Evolutionary conservation across 1,140 invertebrate genomes (phyloP), one percentile per base, ranked within the genome.

Genomic region (Drosophila triauraria): DNA sequence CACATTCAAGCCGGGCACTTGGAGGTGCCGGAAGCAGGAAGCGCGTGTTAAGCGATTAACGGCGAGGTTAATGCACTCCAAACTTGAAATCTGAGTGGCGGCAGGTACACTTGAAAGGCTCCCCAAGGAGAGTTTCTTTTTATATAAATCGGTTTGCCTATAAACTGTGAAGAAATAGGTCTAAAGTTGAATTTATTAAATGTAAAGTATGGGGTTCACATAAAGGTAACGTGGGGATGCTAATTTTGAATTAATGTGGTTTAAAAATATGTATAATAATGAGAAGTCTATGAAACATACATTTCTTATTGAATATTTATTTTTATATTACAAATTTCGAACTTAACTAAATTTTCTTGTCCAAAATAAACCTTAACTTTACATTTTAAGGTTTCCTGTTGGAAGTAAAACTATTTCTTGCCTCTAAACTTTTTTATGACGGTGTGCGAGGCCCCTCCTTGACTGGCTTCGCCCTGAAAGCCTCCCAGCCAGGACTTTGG

Each of bases 41-140:
- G 50, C 53, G 65, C 58, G 84, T 69, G 84, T 78, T 64, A 65
- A 80, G 70, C 85, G 85, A 84, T 88, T 90, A 88, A 84, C 71
- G 75, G 61, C 56, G 67, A 78, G 85, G 84, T 87, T 87, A 87
- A 83, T 83, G 84, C 84, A 87, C 84, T 87, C 77, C 54, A 82
- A 62, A 71, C 69, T 54, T 63, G 44, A 56, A 71, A 56, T 3
- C 7, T 43, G 56, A 43, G 17, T 17, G 20, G 15, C 5, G 35
- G 2, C 0, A 13, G 35, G 4, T 10, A 13, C 53, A 56, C 53
- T 56, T 35, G 2, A 25, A 40, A 25, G 7, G 23, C 7, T 6
- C 1, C 3, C 0, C 1, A 2, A 0, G 0, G 7, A 4, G 0
- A 35, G 30, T 35, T 35, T 3, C 32, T 35, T 10, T 35, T 12